Evolutionary conservation across 1,140 invertebrate species (phyloP), one percentile per base, ranked within the genome.

Genomic region (Drosophila nigromelanica): DNA sequence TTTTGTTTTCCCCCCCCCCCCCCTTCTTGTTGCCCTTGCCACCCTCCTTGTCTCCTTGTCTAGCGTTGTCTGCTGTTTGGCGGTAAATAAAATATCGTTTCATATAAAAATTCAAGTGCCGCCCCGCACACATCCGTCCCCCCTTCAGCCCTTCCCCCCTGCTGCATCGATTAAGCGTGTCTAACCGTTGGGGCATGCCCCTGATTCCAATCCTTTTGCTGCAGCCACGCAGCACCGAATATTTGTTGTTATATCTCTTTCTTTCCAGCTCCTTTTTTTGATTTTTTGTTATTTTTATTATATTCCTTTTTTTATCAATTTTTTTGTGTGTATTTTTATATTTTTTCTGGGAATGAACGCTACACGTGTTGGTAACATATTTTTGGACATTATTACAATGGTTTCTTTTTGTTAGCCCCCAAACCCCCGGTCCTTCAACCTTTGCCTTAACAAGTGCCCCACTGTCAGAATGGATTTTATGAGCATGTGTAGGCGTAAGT

Each of bases 341-440:
- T 15, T 52, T 15, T 35, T 35, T 1, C 45, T 47, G 50, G 43
- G 39, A 47, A 74, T 73, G 73, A 63, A 73, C 33, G 73, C 76
- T 87, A 82, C 82, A 87, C 82, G 83, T 87, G 79, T 82, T 82
- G 83, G 82, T 68, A 87, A 87, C 82, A 87, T 87, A 87, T 87
- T 87, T 87, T 87, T 87, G 83, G 83, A 87, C 78, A 87, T 87
- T 87, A 87, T 87, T 87, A 89, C 82, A 89, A 87, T 87, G 82
- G 68, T 79, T 73, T 58, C 68, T 61, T 75, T 81, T 75, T 72
- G 51, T 55, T 67, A 43, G 66, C 54, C 43, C 43, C 21, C 47
- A 10, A 10, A 24, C 27, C 30, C 30, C 50, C 67, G 27, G 24
- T 50, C 24, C 33, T 27, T 14, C 60, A 40, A n/a, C 12, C 27